Evolutionary conservation across 2,888 invertebrate species (phyloP).

Genomic region (Agonopterix arenella): DNA sequence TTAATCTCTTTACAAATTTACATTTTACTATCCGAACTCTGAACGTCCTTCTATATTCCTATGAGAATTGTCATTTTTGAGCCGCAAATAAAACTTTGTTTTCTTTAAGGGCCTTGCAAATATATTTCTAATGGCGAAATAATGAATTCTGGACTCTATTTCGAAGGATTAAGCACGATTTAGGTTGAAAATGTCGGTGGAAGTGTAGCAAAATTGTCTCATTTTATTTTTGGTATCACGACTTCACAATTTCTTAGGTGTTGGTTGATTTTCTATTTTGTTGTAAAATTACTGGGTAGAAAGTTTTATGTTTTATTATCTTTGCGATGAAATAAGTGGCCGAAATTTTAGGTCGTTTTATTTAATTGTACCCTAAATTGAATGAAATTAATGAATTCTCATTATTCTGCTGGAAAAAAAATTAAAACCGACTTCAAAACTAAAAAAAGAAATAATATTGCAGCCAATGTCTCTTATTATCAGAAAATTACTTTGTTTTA

Average conservation of each 20-base stretch:
- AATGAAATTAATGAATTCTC: neutral
- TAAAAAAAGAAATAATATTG: no score
- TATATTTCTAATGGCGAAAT: neutral
- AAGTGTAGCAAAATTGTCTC: conserved; percentile 13
- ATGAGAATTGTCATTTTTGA: neutral
- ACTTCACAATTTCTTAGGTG: conserved; percentile 38
- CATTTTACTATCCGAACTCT: neutral
- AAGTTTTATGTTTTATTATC: neutral
- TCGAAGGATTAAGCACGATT: neutral
- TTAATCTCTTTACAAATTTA: conserved; percentile 15
- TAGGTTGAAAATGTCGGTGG: conserved; percentile 21
- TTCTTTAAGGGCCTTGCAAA: conserved; percentile 3
- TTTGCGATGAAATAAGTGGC: neutral
- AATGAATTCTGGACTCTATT: conserved; percentile 4
- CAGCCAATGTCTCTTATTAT: no score
- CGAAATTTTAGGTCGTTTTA: neutral
- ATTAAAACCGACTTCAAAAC: no score
- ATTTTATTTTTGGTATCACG: conserved; percentile 39
- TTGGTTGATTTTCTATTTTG: conserved; percentile 16
- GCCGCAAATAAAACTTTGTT: conserved; percentile 6
- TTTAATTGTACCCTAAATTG: neutral
- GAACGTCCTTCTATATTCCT: neutral
- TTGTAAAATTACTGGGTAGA: neutral
- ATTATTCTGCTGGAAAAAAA: neutral
- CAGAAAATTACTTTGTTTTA: no score